A percentile compares a stretch with the other conserved stretches of the same genome.
These are phyloP conservation scores for Gonocerus acuteangulatus DNA, from an alignment of 2,888 invertebrate species.

Conservation along the genomic window DNA sequence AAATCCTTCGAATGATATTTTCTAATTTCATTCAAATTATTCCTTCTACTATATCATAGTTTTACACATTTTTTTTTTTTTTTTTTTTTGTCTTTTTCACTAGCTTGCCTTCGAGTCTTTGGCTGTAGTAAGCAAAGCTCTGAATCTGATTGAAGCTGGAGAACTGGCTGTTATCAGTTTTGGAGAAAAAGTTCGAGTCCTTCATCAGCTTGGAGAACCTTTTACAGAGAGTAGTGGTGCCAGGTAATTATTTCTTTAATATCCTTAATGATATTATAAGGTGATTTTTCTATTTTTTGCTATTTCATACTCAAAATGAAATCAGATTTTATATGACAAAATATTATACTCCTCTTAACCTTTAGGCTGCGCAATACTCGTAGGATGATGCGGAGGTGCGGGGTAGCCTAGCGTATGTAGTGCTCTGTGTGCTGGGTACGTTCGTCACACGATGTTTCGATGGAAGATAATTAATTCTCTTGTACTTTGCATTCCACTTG, in stretches of 20 bases:
- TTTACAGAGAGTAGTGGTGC: constrained; percentile 83
- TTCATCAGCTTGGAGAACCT: constrained; percentile 79
- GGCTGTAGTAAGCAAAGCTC: constrained; percentile 77
- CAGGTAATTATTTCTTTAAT: constrained; percentile 44
- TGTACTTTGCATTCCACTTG: too few species aligned
- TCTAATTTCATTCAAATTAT: too few species aligned
- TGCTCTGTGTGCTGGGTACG: too few species aligned
- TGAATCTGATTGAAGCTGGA: constrained; percentile 78
- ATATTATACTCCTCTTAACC: neutral
- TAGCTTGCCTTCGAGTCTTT: constrained; percentile 85
- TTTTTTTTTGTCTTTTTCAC: constrained; percentile 41
- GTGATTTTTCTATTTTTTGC: neutral
- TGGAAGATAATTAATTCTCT: too few species aligned
- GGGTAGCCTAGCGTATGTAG: too few species aligned
- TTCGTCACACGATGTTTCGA: too few species aligned
- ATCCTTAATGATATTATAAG: neutral
- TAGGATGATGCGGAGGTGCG: too few species aligned
- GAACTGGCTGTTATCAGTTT: constrained; percentile 83
- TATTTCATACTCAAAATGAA: constrained; percentile 8
- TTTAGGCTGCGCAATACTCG: too few species aligned
- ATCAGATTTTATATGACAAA: neutral
- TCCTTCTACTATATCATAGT: too few species aligned
- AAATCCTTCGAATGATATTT: too few species aligned
- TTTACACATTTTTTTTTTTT: too few species aligned
- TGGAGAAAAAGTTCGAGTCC: constrained; percentile 73